These are phyloP conservation scores for Xiphorhynchus elegans DNA, from an alignment of 2,113 vertebrate genomes.

Conservation along the genomic window DNA sequence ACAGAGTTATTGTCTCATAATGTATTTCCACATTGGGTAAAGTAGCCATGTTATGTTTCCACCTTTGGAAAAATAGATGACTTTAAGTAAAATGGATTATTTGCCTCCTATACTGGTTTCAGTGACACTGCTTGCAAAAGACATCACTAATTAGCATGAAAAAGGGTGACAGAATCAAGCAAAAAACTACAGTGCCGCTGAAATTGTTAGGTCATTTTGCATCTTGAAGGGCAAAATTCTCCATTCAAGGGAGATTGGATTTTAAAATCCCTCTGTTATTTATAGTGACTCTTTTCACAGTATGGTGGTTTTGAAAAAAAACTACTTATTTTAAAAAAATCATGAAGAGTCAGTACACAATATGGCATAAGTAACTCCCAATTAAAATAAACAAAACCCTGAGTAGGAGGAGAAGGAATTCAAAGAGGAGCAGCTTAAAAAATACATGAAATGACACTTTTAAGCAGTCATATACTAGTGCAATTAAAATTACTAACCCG, in stretches of 20 bases:
- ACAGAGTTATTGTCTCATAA: not conserved
- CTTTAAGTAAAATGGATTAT: not conserved
- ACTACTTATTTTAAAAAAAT: slow-evolving; percentile 4
- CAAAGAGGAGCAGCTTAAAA: slow-evolving; percentile 41
- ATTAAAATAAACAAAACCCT: slow-evolving; percentile 62
- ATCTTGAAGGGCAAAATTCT: slow-evolving; percentile 29
- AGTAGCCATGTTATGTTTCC: not conserved
- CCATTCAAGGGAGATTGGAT: slow-evolving; percentile 13
- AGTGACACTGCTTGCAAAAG: not conserved
- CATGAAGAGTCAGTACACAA: not conserved
- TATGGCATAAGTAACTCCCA: slow-evolving; percentile 46
- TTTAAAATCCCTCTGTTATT: slow-evolving; percentile 54
- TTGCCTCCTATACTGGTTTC: not conserved
- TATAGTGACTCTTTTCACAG: slow-evolving; percentile 25
- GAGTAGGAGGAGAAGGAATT: slow-evolving; percentile 12
- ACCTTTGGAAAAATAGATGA: not conserved
- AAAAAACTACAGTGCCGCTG: slow-evolving; percentile 7
- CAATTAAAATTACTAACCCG: slow-evolving; percentile 67
- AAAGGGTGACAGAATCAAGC: not conserved
- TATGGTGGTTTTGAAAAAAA: slow-evolving; percentile 50
- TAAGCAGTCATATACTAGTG: slow-evolving; percentile 48
- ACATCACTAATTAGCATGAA: not conserved
- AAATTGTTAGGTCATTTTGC: slow-evolving; percentile 39
- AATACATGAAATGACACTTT: slow-evolving; percentile 55
- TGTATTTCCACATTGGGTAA: not conserved